These are phyloP conservation scores for Venustoraphidia nigricollis DNA, from an alignment of 2,888 invertebrate species.

Conservation along the genomic window DNA sequence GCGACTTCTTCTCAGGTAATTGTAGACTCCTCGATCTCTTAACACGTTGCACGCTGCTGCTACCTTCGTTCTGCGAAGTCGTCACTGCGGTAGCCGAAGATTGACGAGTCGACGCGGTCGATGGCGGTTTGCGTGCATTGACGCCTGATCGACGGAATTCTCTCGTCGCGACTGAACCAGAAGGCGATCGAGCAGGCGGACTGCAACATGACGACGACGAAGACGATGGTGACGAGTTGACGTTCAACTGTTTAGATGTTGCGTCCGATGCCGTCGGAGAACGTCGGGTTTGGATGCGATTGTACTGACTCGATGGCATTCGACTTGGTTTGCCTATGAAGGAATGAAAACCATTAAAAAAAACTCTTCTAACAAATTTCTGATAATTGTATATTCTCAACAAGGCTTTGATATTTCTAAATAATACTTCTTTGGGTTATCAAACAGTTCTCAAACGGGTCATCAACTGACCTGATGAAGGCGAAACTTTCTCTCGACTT, in stretches of 20 bases:
- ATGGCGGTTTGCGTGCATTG: constrained; percentile 14
- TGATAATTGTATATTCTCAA: too few species aligned
- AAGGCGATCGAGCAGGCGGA: constrained; percentile 18
- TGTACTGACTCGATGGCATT: constrained; percentile 16
- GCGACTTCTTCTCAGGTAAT: constrained; percentile 40
- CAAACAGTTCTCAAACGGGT: too few species aligned
- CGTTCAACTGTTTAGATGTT: too few species aligned
- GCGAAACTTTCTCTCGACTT: constrained; percentile 22
- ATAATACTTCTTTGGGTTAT: too few species aligned
- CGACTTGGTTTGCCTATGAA: constrained; percentile 12
- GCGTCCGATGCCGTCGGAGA: constrained; percentile 26
- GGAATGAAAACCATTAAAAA: too few species aligned
- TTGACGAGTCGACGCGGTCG: constrained; percentile 10
- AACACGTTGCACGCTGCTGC: constrained; percentile 22
- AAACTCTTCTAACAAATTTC: too few species aligned
- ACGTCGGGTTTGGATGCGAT: constrained; percentile 19
- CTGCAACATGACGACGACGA: constrained; percentile 23
- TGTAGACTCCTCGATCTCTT: constrained; percentile 43
- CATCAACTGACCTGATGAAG: constrained; percentile 13
- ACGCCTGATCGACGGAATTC: constrained; percentile 9
- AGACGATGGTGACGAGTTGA: constrained; percentile 18
- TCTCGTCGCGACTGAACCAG: constrained; percentile 10
- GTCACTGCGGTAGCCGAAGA: constrained; percentile 10
- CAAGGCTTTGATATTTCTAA: too few species aligned
- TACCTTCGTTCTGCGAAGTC: constrained; percentile 14